Conservation (phyloP, 2,113 vertebrate genomes). For the Choloepus hoffmanni region DNA sequence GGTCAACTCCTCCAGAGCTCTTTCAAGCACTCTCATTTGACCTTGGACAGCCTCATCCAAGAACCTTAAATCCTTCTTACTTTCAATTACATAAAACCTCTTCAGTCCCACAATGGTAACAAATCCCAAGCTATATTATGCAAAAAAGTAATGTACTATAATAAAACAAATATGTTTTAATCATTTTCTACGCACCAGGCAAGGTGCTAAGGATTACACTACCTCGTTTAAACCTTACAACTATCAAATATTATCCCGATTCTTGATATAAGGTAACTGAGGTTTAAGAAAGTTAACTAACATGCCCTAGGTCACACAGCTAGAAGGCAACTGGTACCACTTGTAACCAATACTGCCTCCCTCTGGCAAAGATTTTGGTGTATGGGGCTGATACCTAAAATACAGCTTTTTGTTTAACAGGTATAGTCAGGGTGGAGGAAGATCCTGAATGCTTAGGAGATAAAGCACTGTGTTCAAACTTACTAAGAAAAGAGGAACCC, state of each 20-base stretch:
- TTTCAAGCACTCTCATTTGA: slow-evolving; percentile 22
- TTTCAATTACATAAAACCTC: slow-evolving; percentile 11
- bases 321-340: background rate
- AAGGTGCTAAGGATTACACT: slow-evolving; percentile 12
- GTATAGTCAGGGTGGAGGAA: background rate
- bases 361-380: slow-evolving; percentile 49
- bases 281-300: slow-evolving; percentile 19
- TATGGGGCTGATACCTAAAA: background rate
- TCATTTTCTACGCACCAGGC: background rate
- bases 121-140: background rate
- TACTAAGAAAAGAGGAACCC: background rate
- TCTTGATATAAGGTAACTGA: slow-evolving; percentile 5
- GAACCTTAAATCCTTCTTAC: slow-evolving; percentile 21
- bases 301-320: slow-evolving; percentile 37
- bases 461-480: slow-evolving; percentile 22
- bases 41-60: background rate
- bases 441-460: background rate
- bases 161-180: slow-evolving; percentile 9
- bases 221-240: slow-evolving; percentile 36
- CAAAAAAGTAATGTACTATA: slow-evolving; percentile 20
- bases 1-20: background rate
- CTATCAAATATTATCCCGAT: slow-evolving; percentile 7
- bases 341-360: slow-evolving; percentile 63
- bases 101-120: slow-evolving; percentile 13
- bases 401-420: slow-evolving; percentile 9